These are phyloP conservation scores for Platorchestia sp. DNA, from an alignment of 1,140 invertebrate species.

Conservation along the genomic window DNA sequence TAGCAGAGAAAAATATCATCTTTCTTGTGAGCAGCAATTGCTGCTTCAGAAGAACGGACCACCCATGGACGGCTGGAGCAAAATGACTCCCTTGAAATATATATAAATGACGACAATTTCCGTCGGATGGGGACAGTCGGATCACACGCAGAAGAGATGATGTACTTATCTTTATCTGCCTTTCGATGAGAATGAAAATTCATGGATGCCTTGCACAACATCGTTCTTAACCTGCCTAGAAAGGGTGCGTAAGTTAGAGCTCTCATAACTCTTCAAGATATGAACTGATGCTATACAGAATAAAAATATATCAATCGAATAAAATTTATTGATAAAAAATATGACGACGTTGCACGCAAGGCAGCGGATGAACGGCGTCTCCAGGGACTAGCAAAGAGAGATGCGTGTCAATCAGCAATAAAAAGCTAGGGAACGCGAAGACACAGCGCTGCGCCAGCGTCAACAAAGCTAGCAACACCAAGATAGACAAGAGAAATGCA, in stretches of 20 bases:
- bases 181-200: background rate
- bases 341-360: background rate
- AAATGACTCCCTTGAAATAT: background rate
- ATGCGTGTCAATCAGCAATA: background rate
- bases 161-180: background rate
- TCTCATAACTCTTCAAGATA: background rate
- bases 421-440: background rate
- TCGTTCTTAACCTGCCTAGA: background rate
- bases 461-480: background rate
- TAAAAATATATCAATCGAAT: background rate
- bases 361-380: background rate
- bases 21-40: background rate
- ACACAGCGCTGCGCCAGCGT: background rate
- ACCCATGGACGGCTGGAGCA: background rate
- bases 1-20: background rate
- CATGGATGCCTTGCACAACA: background rate
- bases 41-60: background rate
- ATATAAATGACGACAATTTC: background rate
- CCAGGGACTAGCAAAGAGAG: background rate
- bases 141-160: background rate
- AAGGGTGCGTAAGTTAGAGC: background rate
- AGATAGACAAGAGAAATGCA: background rate
- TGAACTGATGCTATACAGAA: background rate
- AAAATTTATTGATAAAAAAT: background rate
- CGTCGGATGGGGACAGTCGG: background rate